Conservation (phyloP, 2,113 vertebrate species). For the Oreotrochilus melanogaster region DNA sequence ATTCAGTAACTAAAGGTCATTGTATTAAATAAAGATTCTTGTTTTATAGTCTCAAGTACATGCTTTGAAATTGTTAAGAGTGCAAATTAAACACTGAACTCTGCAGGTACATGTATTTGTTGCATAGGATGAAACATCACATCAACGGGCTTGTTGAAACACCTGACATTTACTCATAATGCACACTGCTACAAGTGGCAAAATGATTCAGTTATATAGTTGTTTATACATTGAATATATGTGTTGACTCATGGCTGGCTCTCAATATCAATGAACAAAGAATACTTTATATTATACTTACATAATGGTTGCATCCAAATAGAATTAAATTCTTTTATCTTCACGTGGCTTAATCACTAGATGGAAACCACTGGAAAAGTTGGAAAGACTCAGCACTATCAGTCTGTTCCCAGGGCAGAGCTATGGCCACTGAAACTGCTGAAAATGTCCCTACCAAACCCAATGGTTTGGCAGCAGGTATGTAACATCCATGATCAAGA, state of each 20-base stretch:
- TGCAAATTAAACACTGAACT: neutral
- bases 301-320: neutral
- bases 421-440: neutral
- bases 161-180: neutral
- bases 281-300: neutral
- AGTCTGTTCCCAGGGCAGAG: neutral
- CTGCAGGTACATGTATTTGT: fast-evolving
- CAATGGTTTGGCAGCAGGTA: neutral
- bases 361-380: neutral
- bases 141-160: neutral
- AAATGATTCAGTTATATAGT: neutral
- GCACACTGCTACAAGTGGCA: neutral
- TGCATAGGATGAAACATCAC: fast-evolving
- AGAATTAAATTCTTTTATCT: neutral
- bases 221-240: neutral
- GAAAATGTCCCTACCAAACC: neutral
- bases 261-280: neutral
- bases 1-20: neutral
- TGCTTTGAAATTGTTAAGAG: neutral
- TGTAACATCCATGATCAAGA: neutral
- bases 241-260: neutral
- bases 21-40: neutral
- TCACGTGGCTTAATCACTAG: neutral
- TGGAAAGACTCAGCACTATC: neutral
- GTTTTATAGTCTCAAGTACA: neutral